A percentile compares a stretch with the other conserved stretches of the same genome.
These are phyloP conservation scores for Capromys pilorides DNA, from an alignment of 2,797 vertebrate genomes.

Conservation along the genomic window DNA sequence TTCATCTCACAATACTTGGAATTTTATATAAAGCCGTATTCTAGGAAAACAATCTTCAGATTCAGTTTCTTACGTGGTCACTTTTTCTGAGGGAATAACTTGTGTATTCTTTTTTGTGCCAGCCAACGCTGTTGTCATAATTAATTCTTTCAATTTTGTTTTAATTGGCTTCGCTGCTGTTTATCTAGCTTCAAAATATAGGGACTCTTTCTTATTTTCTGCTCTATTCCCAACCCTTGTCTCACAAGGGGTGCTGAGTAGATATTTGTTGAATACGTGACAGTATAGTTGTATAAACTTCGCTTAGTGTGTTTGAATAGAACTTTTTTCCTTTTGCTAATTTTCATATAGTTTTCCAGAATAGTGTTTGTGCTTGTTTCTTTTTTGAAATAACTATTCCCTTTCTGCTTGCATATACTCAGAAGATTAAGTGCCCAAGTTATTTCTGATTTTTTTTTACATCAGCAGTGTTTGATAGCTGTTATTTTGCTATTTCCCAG, in stretches of 20 bases:
- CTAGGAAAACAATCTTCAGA: not conserved
- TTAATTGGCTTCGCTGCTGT: conserved; percentile 36
- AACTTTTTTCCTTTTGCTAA: conserved; percentile 48
- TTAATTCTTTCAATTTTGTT: conserved; percentile 54
- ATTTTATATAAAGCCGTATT: not conserved
- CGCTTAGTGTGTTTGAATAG: conserved; percentile 49
- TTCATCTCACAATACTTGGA: not conserved
- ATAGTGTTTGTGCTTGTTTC: conserved; percentile 7
- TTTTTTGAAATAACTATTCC: conserved; percentile 24
- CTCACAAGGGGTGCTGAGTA: conserved; percentile 32
- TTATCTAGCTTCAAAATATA: conserved; percentile 52
- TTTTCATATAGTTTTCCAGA: conserved; percentile 67
- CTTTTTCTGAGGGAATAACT: conserved; percentile 18
- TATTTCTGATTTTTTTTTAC: not conserved
- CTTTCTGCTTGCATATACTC: conserved; percentile 52
- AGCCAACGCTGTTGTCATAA: not conserved
- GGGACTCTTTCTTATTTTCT: conserved; percentile 44
- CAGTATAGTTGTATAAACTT: conserved; percentile 58
- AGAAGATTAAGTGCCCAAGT: conserved; percentile 36
- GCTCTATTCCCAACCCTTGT: conserved; percentile 18
- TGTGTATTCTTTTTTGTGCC: not conserved
- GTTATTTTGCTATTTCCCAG: conserved; percentile 64
- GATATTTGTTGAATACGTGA: conserved; percentile 68
- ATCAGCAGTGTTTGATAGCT: conserved; percentile 35
- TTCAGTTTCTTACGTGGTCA: not conserved